Conservation (phyloP, 2,113 vertebrate species). For the Embiotoca jacksoni region DNA sequence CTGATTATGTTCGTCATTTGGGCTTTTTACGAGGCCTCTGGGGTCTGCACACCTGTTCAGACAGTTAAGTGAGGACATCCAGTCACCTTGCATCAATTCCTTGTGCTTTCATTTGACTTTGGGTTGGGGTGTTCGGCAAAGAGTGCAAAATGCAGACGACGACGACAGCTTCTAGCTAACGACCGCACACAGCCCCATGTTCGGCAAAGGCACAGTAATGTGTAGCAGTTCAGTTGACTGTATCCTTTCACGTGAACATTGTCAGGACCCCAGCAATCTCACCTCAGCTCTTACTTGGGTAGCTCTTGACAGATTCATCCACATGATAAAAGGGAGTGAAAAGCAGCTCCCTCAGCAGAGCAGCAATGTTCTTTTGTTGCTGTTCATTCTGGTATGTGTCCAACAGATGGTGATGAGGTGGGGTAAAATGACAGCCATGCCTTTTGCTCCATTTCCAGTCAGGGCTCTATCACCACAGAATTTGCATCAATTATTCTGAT, state of each 20-base stretch:
- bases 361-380: conserved; percentile 47
- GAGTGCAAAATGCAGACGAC: conserved; percentile 68
- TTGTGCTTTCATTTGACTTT: conserved; percentile 83
- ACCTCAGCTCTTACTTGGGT: conserved; percentile 41
- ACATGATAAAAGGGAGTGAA: conserved; percentile 43
- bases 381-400: conserved; percentile 57
- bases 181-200: conserved; percentile 58
- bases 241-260: conserved; percentile 41
- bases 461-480: conserved; percentile 21
- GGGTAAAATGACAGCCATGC: conserved; percentile 51
- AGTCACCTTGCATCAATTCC: conserved; percentile 81
- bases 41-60: conserved; percentile 74
- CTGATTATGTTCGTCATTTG: conserved; percentile 70
- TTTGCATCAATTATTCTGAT: conserved; percentile 70
- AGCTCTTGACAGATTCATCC: conserved; percentile 58
- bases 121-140: conserved; percentile 27
- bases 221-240: conserved; percentile 64
- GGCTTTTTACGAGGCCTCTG: conserved; percentile 70
- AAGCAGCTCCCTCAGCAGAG: conserved; percentile 54
- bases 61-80: conserved; percentile 68
- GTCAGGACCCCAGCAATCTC: conserved; percentile 47
- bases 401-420: conserved; percentile 39
- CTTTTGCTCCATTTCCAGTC: conserved; percentile 66
- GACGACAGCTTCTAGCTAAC: conserved; percentile 53
- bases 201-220: conserved; percentile 81